Evolutionary conservation across 2,797 vertebrate species (phyloP), one percentile per base, ranked within the genome.

Genomic region (Poecilia gillii): DNA sequence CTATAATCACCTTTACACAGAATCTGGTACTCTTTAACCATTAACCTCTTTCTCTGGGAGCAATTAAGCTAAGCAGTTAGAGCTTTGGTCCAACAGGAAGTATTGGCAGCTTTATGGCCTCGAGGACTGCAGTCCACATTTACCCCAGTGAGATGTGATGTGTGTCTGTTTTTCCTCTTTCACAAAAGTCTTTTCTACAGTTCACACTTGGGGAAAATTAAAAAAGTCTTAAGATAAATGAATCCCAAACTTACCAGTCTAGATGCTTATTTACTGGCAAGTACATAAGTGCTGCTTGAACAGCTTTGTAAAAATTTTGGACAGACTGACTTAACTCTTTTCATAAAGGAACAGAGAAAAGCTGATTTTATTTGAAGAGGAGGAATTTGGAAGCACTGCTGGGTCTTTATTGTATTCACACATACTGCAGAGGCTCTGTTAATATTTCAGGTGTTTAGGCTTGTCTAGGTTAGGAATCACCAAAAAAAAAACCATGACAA

Each of bases 31-130:
- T 90, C 78, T 80, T 90, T 91, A 93, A 83, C 84, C 82, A 89
- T 88, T 90, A 84, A 89, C 86, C 80, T 87, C 88, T 94, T 93
- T 95, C 92, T 94, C 87, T 92, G 94, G 93, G 94, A 95, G 90
- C 92, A 95, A 96, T 95, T 95, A 94, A 93, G 93, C 89, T 80
- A 71, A 89, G 74, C 84, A 88, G 88, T 93, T 74, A 89, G 90
- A 94, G 87, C 84, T 80, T 41, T 20, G n/a, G 79, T 90, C 90
- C 92, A 86, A 93, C 86, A 91, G 90, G 92, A 95, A 92, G 87
- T 87, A 92, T 89, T 88, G 82, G 88, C 79, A 87, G 90, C 82
- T 82, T 23, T 84, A 80, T 43, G 85, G 94, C 93, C 93, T 96
- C 92, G 94, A 96, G 94, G 92, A 81, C 80, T 84, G 84, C 16